Base-by-base conservation (phyloP, 2,888 invertebrate species). In the Diarsia brunnea region DNA sequence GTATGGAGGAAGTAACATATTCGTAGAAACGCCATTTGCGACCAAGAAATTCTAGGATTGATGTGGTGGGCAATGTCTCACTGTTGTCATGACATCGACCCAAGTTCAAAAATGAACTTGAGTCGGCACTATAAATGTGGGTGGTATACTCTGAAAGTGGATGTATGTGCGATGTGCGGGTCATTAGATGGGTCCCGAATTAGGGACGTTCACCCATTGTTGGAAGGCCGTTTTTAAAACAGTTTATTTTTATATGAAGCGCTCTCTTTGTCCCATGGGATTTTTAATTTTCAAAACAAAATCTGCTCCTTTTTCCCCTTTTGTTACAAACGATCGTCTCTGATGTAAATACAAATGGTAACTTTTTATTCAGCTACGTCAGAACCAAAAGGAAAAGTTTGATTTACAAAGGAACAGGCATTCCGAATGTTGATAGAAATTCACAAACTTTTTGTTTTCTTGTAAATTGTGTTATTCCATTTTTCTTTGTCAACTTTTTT, bases 301-400 rank as follows among this genome's bases (percentile, higher is more conserved):
- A 68, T 81, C 76, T 73, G 76, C 4, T 70, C 31, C 24, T 27
- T 72, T 66, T 72, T 43, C 67, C 69, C 76, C n/a, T 65, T 82
- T 70, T 70, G 43, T 55, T 64, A 73, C 73, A 81, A 82, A 76
- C 49, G 68, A 79, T 84, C 72, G 55, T 79, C 67, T 79, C 69
- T 64, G 58, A 81, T 76, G 84, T 76, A 76, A 82, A 82, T 81
- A 69, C 67, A 73, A 81, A 84, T 65, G 49, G 55, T 68, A 84
- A 82, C 73, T 81, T 82, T 72, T 84, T 81, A 65, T 82, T 73
- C 76, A 76, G 73, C 82, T 61, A 61, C 58, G 84, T 81, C 82
- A 82, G 69, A 76, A 76, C n/a, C 76, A 84, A 84, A 75, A 73
- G 73, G 21, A 65, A 82, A 82, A 84, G 38, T 84, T 82, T 70